These are phyloP conservation scores for Imbricaverruca yamaguchii DNA, from an alignment of 2,888 invertebrate genomes.

Conservation along the genomic window DNA sequence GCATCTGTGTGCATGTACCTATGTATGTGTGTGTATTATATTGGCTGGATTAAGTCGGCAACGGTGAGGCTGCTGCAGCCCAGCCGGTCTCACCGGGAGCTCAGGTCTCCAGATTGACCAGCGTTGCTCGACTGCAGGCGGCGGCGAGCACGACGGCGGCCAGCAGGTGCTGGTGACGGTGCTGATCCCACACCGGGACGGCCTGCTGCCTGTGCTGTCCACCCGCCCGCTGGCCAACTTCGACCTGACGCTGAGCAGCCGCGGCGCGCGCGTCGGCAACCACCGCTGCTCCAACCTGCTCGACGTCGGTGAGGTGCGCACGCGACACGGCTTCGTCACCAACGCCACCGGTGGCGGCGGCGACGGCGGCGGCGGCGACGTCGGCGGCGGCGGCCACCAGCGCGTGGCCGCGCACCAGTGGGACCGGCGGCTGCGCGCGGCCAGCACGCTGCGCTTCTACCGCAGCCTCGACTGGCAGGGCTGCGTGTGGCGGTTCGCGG, in stretches of 20 bases:
- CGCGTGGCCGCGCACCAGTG: not conserved
- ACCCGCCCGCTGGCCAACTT: constrained; percentile 41
- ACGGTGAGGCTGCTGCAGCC: too few relatives aligned
- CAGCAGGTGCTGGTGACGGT: constrained; percentile 40
- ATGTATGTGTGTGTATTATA: too few relatives aligned
- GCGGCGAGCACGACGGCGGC: constrained; percentile 38
- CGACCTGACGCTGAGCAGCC: constrained; percentile 40
- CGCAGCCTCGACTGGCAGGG: constrained; percentile 41
- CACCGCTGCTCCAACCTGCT: constrained; percentile 42
- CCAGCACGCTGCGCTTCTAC: constrained; percentile 37
- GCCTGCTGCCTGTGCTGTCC: constrained; percentile 41
- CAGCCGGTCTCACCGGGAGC: too few relatives aligned
- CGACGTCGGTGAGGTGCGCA: constrained; percentile 37
- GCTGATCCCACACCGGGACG: constrained; percentile 41
- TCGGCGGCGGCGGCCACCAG: not conserved
- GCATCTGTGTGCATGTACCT: too few relatives aligned
- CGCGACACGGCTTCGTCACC: constrained; percentile 26
- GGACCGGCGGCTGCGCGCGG: not conserved
- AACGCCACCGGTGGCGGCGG: not conserved
- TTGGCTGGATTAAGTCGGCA: too few relatives aligned
- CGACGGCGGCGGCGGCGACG: not conserved
- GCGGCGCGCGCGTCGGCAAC: constrained; percentile 38
- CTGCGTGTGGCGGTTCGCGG: constrained; percentile 42
- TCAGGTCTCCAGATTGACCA: not conserved
- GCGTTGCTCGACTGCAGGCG: constrained; percentile 34